A percentile compares a stretch with the other conserved stretches of the same genome.
These are phyloP conservation scores for Gerris lacustris DNA, from an alignment of 2,888 invertebrate species.

Conservation along the genomic window DNA sequence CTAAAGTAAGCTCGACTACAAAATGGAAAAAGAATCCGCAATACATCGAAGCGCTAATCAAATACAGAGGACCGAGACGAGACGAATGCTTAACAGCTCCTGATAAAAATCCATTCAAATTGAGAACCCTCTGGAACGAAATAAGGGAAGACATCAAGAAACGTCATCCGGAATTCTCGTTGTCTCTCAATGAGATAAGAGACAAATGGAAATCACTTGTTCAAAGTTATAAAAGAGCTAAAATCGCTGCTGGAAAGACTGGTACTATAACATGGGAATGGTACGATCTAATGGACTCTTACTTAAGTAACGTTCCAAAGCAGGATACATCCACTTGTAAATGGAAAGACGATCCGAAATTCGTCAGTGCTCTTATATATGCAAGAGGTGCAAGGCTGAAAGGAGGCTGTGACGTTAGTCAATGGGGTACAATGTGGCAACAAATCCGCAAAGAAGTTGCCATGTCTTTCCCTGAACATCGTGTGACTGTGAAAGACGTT, in stretches of 20 bases:
- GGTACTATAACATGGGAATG: background rate
- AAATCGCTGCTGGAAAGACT: background rate
- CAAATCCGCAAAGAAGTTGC: background rate
- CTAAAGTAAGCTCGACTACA: too few species aligned
- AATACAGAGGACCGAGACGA: background rate
- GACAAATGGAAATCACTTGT: background rate
- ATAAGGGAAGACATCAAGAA: background rate
- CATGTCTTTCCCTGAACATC: background rate
- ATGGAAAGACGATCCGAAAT: background rate
- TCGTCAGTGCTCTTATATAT: background rate
- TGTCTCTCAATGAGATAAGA: background rate
- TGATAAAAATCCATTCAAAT: background rate
- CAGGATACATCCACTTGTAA: background rate
- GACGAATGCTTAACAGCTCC: background rate
- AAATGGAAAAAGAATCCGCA: background rate
- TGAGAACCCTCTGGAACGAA: background rate
- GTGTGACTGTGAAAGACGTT: background rate
- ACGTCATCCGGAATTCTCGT: background rate
- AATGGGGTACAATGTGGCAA: background rate
- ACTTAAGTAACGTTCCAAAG: background rate
- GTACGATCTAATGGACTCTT: background rate
- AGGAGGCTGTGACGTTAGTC: background rate
- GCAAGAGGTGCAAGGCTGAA: background rate
- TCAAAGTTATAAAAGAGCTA: background rate
- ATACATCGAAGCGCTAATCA: background rate